These are phyloP conservation scores for Pseudomyrmex flavicornis DNA, from an alignment of 1,140 invertebrate species.

Conservation along the genomic window DNA sequence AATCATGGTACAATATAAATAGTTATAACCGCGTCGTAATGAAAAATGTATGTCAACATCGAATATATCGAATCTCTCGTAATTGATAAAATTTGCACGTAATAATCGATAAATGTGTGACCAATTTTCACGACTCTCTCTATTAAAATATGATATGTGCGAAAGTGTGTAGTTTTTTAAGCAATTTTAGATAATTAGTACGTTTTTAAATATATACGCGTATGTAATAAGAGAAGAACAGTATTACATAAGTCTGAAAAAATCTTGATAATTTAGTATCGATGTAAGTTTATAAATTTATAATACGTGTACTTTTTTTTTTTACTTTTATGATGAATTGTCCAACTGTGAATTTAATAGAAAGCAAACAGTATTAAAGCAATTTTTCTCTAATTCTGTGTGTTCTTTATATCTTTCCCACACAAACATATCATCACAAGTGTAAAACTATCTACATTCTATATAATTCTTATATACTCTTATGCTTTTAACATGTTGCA, in stretches of 20 bases:
- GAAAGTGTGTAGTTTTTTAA: background rate
- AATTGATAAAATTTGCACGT: constrained; percentile 20
- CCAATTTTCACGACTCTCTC: background rate
- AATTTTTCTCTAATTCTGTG: constrained; percentile 6
- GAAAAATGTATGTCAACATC: too few relatives aligned
- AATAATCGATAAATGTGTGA: constrained; percentile 26
- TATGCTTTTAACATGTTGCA: too few relatives aligned
- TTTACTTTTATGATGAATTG: constrained; percentile 19
- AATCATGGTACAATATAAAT: background rate
- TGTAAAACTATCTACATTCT: too few relatives aligned
- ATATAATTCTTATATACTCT: too few relatives aligned
- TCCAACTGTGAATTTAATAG: background rate
- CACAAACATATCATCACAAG: background rate
- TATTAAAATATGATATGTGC: background rate
- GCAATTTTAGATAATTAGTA: background rate
- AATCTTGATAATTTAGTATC: background rate
- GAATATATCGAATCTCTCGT: background rate
- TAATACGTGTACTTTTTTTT: background rate
- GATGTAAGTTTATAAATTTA: constrained; percentile 12
- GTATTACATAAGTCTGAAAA: constrained; percentile 25
- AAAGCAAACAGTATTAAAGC: constrained; percentile 44
- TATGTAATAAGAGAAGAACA: constrained; percentile 23
- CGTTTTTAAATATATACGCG: background rate
- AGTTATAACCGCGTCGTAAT: too few relatives aligned
- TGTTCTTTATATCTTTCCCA: background rate